A percentile compares a stretch with the other conserved stretches of the same genome.
Evolutionary conservation across 2,888 invertebrate species (phyloP).

Genomic region (Ischnus inquisitorius): DNA sequence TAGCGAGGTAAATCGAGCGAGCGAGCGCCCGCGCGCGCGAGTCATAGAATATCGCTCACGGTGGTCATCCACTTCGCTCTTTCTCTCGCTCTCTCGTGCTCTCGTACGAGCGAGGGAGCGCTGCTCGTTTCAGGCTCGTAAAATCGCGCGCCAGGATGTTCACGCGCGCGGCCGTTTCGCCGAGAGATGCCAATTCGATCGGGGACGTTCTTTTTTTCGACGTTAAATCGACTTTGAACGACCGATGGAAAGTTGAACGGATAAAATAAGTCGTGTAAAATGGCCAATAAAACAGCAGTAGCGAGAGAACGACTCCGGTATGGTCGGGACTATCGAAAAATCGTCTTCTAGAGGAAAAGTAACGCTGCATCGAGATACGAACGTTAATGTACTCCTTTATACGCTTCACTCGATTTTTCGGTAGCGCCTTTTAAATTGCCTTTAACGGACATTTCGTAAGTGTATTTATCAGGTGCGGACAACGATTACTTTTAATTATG

Average conservation of each 20-base stretch:
- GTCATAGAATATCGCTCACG: constrained; percentile 63
- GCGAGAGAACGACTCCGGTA: constrained; percentile 3
- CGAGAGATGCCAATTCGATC: constrained; percentile 62
- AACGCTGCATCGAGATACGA: neutral
- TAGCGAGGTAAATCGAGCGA: constrained; percentile 59
- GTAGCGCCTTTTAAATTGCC: constrained; percentile 29
- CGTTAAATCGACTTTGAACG: constrained; percentile 67
- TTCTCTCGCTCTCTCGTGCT: neutral
- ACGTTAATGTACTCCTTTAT: constrained; percentile 5
- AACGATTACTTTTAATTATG: constrained; percentile 67
- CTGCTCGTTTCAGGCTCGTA: constrained; percentile 62
- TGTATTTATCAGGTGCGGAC: constrained; percentile 66
- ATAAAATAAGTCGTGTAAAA: constrained; percentile 44
- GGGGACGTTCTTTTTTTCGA: constrained; percentile 47
- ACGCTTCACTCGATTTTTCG: constrained; percentile 18
- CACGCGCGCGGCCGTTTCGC: constrained; percentile 9
- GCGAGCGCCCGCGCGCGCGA: constrained; percentile 34
- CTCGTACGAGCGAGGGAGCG: neutral
- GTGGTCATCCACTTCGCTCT: constrained; percentile 47
- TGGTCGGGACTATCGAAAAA: constrained; percentile 32
- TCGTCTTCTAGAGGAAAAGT: constrained; percentile 29
- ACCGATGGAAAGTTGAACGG: constrained; percentile 49
- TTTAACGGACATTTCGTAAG: constrained; percentile 33
- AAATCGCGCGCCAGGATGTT: constrained; percentile 58
- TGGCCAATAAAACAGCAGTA: constrained; percentile 46